Evolutionary conservation across 2,888 invertebrate genomes (phyloP), one percentile per base, ranked within the genome.

Genomic region (Folsomia candida): DNA sequence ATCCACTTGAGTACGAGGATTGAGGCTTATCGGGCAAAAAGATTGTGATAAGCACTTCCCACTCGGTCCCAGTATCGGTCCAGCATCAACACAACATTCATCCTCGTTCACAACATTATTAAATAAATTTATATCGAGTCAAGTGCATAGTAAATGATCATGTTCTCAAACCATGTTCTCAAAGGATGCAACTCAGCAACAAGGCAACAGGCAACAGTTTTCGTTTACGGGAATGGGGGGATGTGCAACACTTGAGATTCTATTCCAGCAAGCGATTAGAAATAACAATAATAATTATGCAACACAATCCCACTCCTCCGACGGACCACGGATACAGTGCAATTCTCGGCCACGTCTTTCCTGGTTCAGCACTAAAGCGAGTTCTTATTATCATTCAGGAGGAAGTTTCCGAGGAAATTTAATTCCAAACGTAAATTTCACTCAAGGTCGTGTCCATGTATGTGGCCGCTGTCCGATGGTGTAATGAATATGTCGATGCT

Each of bases 1-100:
- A 37, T 20, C 54, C 54, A 54, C 54, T 54, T 54, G 54, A 54
- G 54, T 14, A 37, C 14, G 37, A 14, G 37, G 37, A 54, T 54
- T 54, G 54, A 54, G 54, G 6, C 54, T 54, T 54, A 54, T 54
- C 54, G 54, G 54, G 20, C 54, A 54, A 54, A 47, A n/a, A n/a
- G 14, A 4, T 4, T 4, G 4, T 37, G 54, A 54, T 54, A 54
- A 54, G 54, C 54, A 54, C 54, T 54, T 54, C 54, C 54, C 54
- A 54, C 54, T 54, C 54, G 54, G 18, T 54, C 18, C 6, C 20
- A 37, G 20, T 54, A n/a, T 54, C 54, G 6, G 11, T 4, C 20
- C 54, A 54, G 14, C 4, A 9, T 54, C 6, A 14, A 54, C 54
- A 54, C 54, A 18, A 54, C 6, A 14, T 6, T 20, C 20, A 54